Conservation (phyloP, 2,113 vertebrate genomes). For the Rhizomys pruinosus region DNA sequence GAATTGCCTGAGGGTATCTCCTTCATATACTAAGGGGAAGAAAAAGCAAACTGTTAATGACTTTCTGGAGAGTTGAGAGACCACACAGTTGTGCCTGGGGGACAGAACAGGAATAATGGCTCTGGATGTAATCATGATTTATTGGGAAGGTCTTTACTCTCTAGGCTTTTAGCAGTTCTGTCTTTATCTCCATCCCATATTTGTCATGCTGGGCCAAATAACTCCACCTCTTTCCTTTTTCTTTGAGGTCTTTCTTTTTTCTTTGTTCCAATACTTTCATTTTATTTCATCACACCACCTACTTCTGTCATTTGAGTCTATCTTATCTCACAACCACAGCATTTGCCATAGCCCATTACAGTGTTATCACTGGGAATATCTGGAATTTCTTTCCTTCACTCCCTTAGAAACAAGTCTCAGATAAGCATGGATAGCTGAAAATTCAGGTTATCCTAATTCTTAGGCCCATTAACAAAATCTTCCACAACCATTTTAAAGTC, state of each 20-base stretch:
- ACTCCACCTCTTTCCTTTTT: not conserved
- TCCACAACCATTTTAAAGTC: not conserved
- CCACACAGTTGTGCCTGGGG: not conserved
- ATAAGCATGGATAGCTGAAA: not conserved
- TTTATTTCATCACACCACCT: not conserved
- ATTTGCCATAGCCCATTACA: not conserved
- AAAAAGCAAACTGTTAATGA: not conserved
- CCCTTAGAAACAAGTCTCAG: slow-evolving; percentile 15
- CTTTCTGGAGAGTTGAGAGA: not conserved
- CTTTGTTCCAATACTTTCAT: not conserved
- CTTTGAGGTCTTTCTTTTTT: not conserved
- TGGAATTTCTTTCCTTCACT: slow-evolving; percentile 1
- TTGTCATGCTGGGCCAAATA: not conserved
- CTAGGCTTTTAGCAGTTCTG: not conserved
- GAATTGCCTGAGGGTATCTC: not conserved
- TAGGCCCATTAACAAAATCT: not conserved
- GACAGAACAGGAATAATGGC: not conserved
- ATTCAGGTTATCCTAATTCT: not conserved
- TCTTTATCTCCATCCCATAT: not conserved
- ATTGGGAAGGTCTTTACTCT: not conserved
- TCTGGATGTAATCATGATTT: not conserved
- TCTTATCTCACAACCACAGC: not conserved
- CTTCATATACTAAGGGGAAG: not conserved
- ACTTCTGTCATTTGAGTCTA: slow-evolving; percentile 22
- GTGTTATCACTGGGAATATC: not conserved